Base-by-base conservation (phyloP, 2,113 vertebrate species). In the Sorex araneus region DNA sequence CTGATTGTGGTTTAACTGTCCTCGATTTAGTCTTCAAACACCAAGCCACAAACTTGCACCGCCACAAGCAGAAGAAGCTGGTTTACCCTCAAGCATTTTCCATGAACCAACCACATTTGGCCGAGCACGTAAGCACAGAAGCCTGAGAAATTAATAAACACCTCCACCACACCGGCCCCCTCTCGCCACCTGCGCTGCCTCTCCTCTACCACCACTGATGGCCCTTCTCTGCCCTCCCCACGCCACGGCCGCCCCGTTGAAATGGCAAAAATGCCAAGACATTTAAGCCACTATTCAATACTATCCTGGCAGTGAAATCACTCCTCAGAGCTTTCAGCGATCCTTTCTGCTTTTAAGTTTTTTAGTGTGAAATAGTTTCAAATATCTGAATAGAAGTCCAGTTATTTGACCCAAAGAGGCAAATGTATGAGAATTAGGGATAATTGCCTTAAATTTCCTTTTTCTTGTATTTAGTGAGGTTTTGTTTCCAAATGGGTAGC, bases 1-100 rank as follows among this genome's bases (percentile, higher is more conserved):
- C 1, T 92, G 27, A 6, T 76, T 97, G 97, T 96, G 97, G 97
- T 97, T 92, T 98, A 98, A 98, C 98, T 95, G 97, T 85, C 70
- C 85, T 88, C 85, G 36, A 36, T 93, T 95, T 96, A 96, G 95
- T 96, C 93, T 30, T 47, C 0, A 23, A 60, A 83, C 34, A 0
- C 78, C 80, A 69, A 77, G 90, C 94, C 92, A 0, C 36, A 54
- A 54, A 67, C 89, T 82, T 80, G 81, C 86, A 75, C n/a, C 40
- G 63, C 89, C 87, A 71, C 82, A 94, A 64, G 94, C 86, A 47
- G 93, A 70, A 88, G 13, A 2, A 73, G 93, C 96, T 34, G 36
- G 88, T 97, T 97, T 93, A 43, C 69, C 57, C 90, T 73, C 67
- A 74, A 82, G 87, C 47, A 77, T 86, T 97, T 98, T 97, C 97